Base-by-base conservation (phyloP, 64 coral and sea anemone genomes). In the Actinia tenebrosa region DNA sequence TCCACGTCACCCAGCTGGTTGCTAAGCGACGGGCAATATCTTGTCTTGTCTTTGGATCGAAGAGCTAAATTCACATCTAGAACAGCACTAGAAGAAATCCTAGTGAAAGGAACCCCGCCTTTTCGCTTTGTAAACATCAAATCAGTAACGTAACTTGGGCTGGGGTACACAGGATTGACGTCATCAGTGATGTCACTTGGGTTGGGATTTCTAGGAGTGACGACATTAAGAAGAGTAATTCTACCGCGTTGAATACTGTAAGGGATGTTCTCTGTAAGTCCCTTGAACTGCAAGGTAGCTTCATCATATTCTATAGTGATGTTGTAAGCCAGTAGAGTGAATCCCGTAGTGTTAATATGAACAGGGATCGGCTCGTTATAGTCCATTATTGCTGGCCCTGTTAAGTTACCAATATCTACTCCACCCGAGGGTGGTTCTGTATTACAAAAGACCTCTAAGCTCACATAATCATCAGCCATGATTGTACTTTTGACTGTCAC, bases 1-100 rank as follows among this genome's bases (percentile, higher is more conserved):
- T 79, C 81, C 22, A 86, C 84, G 78, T 93, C 92, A 22, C 92
- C 92, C 83, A 93, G 62, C 80, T 89, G 88, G 17, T 84, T 89
- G 11, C 17, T 89, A 54, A 43, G 88, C 14, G 69, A 42, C 69
- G n/a, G n/a, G 69, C 69, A 75, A 3, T 37, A n/a, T 42, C 69
- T 30, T 75, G 25, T 30, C 69, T 75, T 75, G 26, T 75, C n/a
- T 75, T 75, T 14, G n/a, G 69, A 75, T 75, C 69, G 69, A 43
- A 30, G 69, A 37, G 26, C 25, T 43, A 75, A 75, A 75, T 7
- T 15, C 10, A 30, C 10, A 3, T 75, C 69, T 30, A 75, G n/a
- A 37, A 75, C 69, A 75, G n/a, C 69, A 75, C 69, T 75, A 30
- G 69, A 75, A 13, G 27, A 75, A 75, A 75, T 26, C 69, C 27